These are phyloP conservation scores for Mesitornis unicolor DNA, from an alignment of 2,113 vertebrate genomes.

Conservation along the genomic window DNA sequence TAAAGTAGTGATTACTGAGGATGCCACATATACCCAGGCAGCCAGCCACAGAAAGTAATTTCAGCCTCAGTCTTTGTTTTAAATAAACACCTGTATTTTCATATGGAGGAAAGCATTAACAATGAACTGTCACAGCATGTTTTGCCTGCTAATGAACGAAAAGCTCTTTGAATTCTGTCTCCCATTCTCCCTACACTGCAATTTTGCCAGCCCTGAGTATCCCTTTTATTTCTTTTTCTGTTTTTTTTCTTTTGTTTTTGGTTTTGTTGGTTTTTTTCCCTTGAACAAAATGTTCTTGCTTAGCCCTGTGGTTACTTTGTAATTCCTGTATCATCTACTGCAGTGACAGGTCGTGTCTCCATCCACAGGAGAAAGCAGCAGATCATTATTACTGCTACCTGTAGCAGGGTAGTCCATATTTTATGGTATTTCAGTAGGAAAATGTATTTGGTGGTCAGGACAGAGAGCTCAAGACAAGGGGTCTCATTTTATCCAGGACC, in stretches of 20 bases:
- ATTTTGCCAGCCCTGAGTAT: not conserved
- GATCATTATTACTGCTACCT: rapidly evolving
- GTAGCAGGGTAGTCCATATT: not conserved
- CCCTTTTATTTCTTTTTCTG: not conserved
- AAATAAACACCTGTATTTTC: constrained; percentile 51
- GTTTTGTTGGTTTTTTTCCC: not conserved
- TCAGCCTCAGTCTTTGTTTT: constrained; percentile 9
- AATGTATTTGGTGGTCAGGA: not conserved
- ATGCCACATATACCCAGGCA: not conserved
- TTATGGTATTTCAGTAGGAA: not conserved
- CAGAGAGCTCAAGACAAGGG: not conserved
- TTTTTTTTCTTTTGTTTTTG: too few relatives aligned
- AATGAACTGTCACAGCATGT: constrained; percentile 47
- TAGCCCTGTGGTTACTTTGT: not conserved
- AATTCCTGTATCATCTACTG: not conserved
- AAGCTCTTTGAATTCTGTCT: constrained; percentile 33
- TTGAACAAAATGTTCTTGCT: not conserved
- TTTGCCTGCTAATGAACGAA: constrained; percentile 35
- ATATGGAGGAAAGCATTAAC: constrained; percentile 22
- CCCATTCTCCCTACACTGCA: not conserved
- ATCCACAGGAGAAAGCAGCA: not conserved
- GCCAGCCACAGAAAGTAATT: constrained; percentile 30
- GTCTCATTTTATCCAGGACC: not conserved
- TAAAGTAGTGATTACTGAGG: not conserved
- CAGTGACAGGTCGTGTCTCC: not conserved